These are phyloP conservation scores for Labeo rohita DNA, from an alignment of 2,113 vertebrate genomes.

Conservation along the genomic window DNA sequence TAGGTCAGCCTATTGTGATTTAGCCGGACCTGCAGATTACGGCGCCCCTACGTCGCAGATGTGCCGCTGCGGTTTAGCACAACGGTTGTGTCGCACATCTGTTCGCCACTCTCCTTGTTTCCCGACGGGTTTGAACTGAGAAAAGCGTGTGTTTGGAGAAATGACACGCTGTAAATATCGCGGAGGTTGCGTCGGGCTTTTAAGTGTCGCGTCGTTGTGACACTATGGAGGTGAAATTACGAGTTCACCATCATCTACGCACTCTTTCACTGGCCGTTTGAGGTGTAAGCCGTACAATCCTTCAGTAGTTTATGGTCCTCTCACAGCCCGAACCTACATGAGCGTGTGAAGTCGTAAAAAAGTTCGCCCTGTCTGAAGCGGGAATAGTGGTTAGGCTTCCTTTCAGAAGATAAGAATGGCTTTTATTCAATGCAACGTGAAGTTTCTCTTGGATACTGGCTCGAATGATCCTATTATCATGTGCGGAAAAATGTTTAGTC, in stretches of 20 bases:
- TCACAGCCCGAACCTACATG: background rate
- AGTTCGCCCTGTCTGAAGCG: background rate
- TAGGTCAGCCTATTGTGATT: conserved; percentile 27
- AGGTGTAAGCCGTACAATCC: background rate
- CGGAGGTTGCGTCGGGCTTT: background rate
- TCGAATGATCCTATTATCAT: background rate
- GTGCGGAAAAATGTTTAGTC: background rate
- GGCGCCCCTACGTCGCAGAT: background rate
- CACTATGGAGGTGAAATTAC: conserved; percentile 2
- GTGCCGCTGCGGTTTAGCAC: background rate
- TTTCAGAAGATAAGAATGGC: background rate
- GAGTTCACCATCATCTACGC: background rate
- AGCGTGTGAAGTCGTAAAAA: conserved; percentile 30
- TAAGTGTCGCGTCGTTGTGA: background rate
- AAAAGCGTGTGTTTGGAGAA: background rate
- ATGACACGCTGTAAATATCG: background rate
- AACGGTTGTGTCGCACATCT: background rate
- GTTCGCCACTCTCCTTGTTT: background rate
- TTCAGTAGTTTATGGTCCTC: conserved; percentile 15
- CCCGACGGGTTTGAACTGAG: background rate
- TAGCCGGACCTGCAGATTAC: conserved; percentile 11
- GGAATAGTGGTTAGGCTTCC: background rate
- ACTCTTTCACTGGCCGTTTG: background rate
- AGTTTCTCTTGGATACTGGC: background rate
- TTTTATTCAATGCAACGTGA: background rate